phyloP scores from a whole-genome alignment of 2,113 vertebrate species.

The Podarcis raffonei region DNA sequence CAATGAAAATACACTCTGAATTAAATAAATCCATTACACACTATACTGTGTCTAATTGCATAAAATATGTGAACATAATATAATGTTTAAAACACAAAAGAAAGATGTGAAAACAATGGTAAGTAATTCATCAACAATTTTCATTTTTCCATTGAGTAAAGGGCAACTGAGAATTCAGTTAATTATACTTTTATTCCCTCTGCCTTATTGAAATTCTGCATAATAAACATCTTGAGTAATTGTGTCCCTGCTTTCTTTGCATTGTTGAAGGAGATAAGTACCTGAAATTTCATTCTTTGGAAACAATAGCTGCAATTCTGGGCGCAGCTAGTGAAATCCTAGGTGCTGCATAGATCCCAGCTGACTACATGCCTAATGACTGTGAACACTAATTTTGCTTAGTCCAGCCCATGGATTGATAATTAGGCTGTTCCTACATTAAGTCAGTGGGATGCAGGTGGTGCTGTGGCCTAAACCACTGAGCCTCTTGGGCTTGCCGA shows the following conservation, averaged over 20 bases:
- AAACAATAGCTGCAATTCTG: slow-evolving; percentile 1
- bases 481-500: too few species aligned
- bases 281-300: neutral
- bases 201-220: slow-evolving; percentile 21
- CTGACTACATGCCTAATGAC: neutral
- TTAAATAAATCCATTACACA: slow-evolving; percentile 33
- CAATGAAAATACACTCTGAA: slow-evolving; percentile 37
- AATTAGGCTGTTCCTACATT: neutral
- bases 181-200: slow-evolving; percentile 28
- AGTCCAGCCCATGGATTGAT: neutral
- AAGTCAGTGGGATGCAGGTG: neutral
- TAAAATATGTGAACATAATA: slow-evolving; percentile 23
- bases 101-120: slow-evolving; percentile 34
- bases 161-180: slow-evolving; percentile 29
- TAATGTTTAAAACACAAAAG: slow-evolving; percentile 43
- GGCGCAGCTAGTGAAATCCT: neutral
- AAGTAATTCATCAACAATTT: slow-evolving; percentile 52
- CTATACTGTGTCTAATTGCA: slow-evolving; percentile 29
- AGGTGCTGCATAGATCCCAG: neutral
- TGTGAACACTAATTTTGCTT: neutral
- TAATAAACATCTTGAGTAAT: slow-evolving; percentile 33
- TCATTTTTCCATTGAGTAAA: slow-evolving; percentile 43
- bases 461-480: too few species aligned
- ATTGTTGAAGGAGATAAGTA: slow-evolving; percentile 1
- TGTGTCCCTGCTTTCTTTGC: neutral